These are phyloP conservation scores for Pollicipes pollicipes DNA, from an alignment of 1,140 invertebrate genomes.

Conservation along the genomic window DNA sequence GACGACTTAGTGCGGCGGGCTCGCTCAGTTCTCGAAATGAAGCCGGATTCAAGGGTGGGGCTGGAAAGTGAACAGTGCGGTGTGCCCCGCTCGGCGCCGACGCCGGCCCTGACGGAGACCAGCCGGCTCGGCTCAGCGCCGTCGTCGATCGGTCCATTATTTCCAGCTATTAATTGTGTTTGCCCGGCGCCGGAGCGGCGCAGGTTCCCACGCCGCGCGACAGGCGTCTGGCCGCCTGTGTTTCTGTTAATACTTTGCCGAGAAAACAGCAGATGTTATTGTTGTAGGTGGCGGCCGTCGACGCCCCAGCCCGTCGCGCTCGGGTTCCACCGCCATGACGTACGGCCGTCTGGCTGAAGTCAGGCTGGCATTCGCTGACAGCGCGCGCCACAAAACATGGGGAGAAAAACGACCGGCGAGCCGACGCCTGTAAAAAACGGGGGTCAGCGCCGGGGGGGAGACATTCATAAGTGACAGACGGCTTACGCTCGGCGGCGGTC, in stretches of 20 bases:
- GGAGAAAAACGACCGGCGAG: neutral
- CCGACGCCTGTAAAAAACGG: neutral
- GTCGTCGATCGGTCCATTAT: neutral
- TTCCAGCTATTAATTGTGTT: neutral
- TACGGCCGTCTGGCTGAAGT: neutral
- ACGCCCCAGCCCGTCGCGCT: no score
- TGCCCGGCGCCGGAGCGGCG: neutral
- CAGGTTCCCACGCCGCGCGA: neutral
- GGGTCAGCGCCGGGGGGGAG: neutral
- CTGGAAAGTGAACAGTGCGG: no score
- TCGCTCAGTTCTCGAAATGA: no score
- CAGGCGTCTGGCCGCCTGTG: neutral
- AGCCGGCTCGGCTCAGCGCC: neutral
- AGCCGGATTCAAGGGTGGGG: no score
- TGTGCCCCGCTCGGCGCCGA: no score
- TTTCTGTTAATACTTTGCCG: neutral
- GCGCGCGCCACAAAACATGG: neutral
- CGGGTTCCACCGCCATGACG: neutral
- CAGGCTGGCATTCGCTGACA: neutral
- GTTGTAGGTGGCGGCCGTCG: neutral
- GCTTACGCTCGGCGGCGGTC: no score
- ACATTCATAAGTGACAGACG: neutral
- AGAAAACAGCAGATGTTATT: slow-evolving; percentile 2
- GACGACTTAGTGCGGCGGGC: no score
- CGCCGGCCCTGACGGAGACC: no score